Base-by-base conservation (phyloP, 2,797 vertebrate species). In the Etheostoma perlongum region DNA sequence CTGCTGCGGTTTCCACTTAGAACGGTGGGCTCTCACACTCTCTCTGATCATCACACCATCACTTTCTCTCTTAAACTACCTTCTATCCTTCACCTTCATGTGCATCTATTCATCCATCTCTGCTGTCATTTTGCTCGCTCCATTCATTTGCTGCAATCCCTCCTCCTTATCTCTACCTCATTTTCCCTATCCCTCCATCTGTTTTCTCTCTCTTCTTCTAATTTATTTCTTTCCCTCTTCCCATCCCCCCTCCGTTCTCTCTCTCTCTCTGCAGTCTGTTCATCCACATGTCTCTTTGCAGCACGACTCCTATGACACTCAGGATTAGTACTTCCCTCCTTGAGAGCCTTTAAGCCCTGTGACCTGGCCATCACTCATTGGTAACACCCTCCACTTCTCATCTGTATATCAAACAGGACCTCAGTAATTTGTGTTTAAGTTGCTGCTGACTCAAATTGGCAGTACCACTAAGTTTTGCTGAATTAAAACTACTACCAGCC, bases 261-360 rank as follows among this genome's bases (percentile, higher is more conserved):
- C 30, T 6, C 13, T 7, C 30, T 47, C 63, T 63, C 72, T 81
- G 75, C 66, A 68, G 54, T 51, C 71, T 60, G 67, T 64, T 60
- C 67, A 11, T 55, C 52, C 48, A 3, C 58, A 21, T 15, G 48
- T 77, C 44, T 69, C 68, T 65, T 76, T 76, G 76, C 82, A 74
- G 69, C 76, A 68, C 1, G 14, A 23, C 78, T 72, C 51, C 13
- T 21, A 36, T 5, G 51, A 47, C 46, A 8, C 42, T 54, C 33
- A 58, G 79, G 88, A 92, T 91, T 91, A 86, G 59, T 13, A 72
- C 62, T 60, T 70, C 52, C 62, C 71, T 79, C 74, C 52, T 47
- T 13, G 6, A 83, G 85, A 89, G 83, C 80, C 74, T 84, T 84
- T 90, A 90, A 88, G 85, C 84, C 47, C 54, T 12, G 69, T 81